These are phyloP conservation scores for Brachionus rotundiformis DNA, from an alignment of 1,140 invertebrate genomes.

Conservation along the genomic window DNA sequence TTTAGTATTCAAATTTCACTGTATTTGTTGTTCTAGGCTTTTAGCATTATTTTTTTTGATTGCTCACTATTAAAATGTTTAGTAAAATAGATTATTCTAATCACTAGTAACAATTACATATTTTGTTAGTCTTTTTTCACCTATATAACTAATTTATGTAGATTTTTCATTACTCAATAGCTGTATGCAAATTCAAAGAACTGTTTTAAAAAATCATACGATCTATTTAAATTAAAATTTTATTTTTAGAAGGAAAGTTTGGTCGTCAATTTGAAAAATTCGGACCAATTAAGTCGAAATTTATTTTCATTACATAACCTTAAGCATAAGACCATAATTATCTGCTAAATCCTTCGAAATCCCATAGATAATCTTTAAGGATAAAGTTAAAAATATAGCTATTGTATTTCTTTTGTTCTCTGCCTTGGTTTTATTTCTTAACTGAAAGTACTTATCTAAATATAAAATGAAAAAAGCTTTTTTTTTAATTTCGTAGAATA, in stretches of 20 bases:
- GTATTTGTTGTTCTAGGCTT: background rate
- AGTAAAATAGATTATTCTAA: background rate
- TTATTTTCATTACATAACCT: background rate
- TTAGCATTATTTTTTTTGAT: background rate
- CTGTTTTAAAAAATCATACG: constrained; percentile 1
- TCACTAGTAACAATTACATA: background rate
- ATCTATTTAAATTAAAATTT: background rate
- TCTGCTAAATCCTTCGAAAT: background rate
- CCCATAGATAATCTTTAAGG: background rate
- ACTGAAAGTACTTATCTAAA: too few relatives aligned
- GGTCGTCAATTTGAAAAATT: background rate
- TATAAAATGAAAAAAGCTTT: too few relatives aligned
- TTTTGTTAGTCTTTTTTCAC: background rate
- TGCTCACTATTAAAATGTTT: too few relatives aligned
- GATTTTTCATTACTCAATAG: background rate
- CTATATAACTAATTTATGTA: background rate
- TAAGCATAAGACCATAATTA: background rate
- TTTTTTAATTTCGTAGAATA: too few relatives aligned
- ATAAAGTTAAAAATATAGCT: background rate
- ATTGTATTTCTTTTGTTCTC: background rate
- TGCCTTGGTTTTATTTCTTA: background rate
- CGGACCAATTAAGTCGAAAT: background rate
- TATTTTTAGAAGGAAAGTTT: background rate
- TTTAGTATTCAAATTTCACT: background rate
- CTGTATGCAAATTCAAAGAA: background rate